Conservation (phyloP, 2,888 invertebrate species). For the Meiosimyza decipiens region DNA sequence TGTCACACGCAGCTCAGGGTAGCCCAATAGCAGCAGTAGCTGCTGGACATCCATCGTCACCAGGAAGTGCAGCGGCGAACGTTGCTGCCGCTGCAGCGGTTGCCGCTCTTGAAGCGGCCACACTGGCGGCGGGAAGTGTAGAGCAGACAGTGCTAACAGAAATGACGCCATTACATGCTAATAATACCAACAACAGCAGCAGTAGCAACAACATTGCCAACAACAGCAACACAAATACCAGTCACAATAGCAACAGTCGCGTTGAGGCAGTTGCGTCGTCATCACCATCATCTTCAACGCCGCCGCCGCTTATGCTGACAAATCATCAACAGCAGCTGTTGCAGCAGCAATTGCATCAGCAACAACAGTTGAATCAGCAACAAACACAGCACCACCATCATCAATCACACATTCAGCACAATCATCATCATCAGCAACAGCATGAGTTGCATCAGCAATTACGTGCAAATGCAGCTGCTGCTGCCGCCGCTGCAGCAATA, state of each 20-base stretch:
- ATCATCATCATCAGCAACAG: constrained; percentile 39
- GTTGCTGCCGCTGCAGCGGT: constrained; percentile 32
- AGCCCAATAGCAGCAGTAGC: constrained; percentile 38
- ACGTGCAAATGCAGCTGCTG: constrained; percentile 27
- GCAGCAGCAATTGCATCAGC: constrained; percentile 30
- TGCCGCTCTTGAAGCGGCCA: constrained; percentile 43
- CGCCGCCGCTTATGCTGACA: constrained; percentile 39
- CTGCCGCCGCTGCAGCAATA: constrained; percentile 39
- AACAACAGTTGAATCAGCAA: constrained; percentile 15
- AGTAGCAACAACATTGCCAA: constrained; percentile 30
- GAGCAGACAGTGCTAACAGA: constrained; percentile 33
- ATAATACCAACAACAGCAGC: constrained; percentile 35
- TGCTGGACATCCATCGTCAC: constrained; percentile 36
- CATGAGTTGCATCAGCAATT: constrained; percentile 28
- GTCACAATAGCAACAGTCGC: constrained; percentile 35
- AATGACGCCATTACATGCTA: constrained; percentile 34
- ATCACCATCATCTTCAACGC: constrained; percentile 33
- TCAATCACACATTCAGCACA: constrained; percentile 26
- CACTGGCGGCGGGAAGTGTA: constrained; percentile 47
- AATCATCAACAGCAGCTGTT: constrained; percentile 34
- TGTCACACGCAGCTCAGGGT: constrained; percentile 49
- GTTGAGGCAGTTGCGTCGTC: constrained; percentile 29
- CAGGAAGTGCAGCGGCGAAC: constrained; percentile 38
- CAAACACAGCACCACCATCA: constrained; percentile 37
- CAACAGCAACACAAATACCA: constrained; percentile 34